Conservation (phyloP, 2,797 vertebrate genomes). For the Tamandua tetradactyla region DNA sequence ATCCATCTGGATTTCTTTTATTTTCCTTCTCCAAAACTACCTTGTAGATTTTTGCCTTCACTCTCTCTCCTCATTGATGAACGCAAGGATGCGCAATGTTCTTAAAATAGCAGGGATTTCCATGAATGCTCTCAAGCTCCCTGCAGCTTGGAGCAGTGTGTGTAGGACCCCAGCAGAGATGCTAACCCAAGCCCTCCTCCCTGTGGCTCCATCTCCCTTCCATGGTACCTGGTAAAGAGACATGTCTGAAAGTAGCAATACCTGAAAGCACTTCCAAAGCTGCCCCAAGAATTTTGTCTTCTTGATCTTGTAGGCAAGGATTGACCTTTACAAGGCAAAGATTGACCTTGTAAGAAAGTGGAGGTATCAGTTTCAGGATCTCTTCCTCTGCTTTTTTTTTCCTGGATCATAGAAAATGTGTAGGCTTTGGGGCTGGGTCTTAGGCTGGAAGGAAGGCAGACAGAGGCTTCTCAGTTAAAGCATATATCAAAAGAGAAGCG, state of each 20-base stretch:
- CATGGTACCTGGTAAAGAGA: constrained; percentile 47
- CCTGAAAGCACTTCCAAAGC: constrained; percentile 70
- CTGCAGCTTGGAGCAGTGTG: no score
- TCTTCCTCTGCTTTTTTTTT: constrained; percentile 72
- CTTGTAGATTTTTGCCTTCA: neutral
- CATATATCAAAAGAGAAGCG: constrained; percentile 57
- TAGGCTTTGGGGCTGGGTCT: constrained; percentile 62
- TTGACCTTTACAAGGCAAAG: no score
- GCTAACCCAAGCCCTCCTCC: neutral
- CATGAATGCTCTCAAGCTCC: neutral
- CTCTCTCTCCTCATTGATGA: neutral
- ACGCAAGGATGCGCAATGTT: neutral
- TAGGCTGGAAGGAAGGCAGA: constrained; percentile 48
- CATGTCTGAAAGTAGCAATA: constrained; percentile 65
- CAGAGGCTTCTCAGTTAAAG: constrained; percentile 63
- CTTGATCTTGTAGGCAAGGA: no score
- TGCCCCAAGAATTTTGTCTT: constrained; percentile 74
- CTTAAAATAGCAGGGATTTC: neutral
- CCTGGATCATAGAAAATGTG: constrained; percentile 57
- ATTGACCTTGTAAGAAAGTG: constrained; percentile 19
- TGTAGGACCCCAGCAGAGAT: no score
- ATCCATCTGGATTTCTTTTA: neutral
- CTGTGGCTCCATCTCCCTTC: neutral
- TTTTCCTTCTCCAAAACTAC: neutral
- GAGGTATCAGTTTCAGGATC: constrained; percentile 59